Base-by-base conservation (phyloP, 2,797 vertebrate genomes). In the Hippopotamyrus pictus region DNA sequence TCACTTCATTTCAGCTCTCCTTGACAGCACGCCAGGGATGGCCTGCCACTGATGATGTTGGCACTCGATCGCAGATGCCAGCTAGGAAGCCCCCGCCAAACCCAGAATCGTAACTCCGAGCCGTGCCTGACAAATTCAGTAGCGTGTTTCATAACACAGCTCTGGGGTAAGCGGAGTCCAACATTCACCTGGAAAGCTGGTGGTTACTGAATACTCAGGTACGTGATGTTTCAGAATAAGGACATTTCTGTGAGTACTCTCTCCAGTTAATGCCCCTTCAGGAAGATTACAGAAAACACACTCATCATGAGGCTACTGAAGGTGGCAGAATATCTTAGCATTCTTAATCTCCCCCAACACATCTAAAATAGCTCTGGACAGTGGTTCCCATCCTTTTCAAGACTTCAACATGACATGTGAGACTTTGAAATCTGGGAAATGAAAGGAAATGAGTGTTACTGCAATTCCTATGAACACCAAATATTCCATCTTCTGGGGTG, bases 1-100 rank as follows among this genome's bases (percentile, higher is more conserved):
- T 86, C 25, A 3, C 41, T 50, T 37, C 29, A 44, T 89, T 86
- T 86, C 76, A 25, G 33, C 22, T 85, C 51, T 89, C 79, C 79
- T 85, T 89, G 88, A 57, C 76, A 62, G 53, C 29, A 46, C 44
- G 79, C 79, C 88, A 62, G 69, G 82, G 41, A 54, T 37, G 29
- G 33, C 41, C 22, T 37, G n/a, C 88, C 82, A 51, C 33, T n/a
- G 88, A 69, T 25, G 50, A 88, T 73, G 48, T 88, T 53, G 44
- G 29, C 88, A 8, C 62, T 76, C 76, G 0, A 76, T n/a, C 6
- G 59, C 41, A 37, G 29, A 14, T 8, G 22, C 22, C 5, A 8
- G 53, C 50, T 19, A 62, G 87, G 44, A 44, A 73, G 51, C 14
- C 25, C 33, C 19, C 33, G 29, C 53, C 6, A 62, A 65, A 41